Conservation (phyloP, 2,113 vertebrate species). For the Theropithecus gelada region DNA sequence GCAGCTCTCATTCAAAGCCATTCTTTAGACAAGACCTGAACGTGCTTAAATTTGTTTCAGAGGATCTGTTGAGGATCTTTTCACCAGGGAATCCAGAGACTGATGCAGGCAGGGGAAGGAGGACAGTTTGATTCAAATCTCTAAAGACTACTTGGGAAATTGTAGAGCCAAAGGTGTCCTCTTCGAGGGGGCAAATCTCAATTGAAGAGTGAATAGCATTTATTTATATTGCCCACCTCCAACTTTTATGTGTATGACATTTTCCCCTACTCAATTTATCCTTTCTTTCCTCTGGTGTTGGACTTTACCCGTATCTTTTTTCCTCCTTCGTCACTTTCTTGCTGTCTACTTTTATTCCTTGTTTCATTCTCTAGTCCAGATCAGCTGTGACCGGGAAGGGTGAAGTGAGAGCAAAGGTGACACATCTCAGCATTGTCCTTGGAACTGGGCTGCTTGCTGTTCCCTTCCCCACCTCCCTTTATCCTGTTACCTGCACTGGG, state of each 20-base stretch:
- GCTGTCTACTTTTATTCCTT: not conserved
- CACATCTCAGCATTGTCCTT: not conserved
- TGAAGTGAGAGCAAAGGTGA: accelerated
- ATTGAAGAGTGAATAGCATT: not conserved
- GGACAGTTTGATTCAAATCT: not conserved
- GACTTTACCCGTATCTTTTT: not conserved
- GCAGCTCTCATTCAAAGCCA: not conserved
- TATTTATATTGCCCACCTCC: not conserved
- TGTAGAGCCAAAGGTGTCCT: not conserved
- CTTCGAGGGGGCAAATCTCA: not conserved
- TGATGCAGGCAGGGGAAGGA: not conserved
- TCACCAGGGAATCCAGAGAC: not conserved
- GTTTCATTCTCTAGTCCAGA: not conserved
- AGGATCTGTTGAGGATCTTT: not conserved
- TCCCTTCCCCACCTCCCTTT: not conserved
- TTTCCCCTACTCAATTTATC: not conserved
- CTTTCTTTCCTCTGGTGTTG: not conserved
- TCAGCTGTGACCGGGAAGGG: not conserved
- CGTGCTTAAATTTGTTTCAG: not conserved
- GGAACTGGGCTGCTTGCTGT: too few species aligned
- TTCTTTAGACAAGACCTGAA: not conserved
- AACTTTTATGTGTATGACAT: not conserved
- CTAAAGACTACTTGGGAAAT: not conserved
- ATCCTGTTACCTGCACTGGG: not conserved
- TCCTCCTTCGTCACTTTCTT: not conserved